phyloP scores from a whole-genome alignment of 2,113 vertebrate genomes.

The Heterotilapia buettikoferi region DNA sequence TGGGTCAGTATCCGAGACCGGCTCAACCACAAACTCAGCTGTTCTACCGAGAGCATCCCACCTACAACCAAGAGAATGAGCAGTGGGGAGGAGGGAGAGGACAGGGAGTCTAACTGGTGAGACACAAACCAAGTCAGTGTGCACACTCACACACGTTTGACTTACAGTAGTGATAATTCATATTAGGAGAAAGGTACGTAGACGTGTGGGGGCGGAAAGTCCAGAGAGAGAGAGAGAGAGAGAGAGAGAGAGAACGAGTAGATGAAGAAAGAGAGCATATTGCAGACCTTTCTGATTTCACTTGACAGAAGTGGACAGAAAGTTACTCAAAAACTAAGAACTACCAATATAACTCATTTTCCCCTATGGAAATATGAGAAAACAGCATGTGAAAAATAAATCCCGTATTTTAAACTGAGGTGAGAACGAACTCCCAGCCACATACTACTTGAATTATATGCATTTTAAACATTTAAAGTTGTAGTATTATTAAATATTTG shows the following conservation, averaged over 20 bases:
- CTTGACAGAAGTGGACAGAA: neutral
- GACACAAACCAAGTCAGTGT: neutral
- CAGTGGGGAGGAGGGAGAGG: conserved; percentile 24
- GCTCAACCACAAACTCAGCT: conserved; percentile 22
- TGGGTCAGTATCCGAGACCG: conserved; percentile 20
- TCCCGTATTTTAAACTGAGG: neutral
- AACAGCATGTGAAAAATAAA: neutral
- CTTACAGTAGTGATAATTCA: neutral
- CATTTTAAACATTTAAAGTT: neutral
- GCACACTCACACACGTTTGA: neutral
- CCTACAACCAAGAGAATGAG: conserved; percentile 33
- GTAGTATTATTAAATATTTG: neutral
- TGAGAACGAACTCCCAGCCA: neutral
- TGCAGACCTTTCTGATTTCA: neutral
- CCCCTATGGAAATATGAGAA: neutral
- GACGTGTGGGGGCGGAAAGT: neutral
- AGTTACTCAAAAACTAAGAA: neutral
- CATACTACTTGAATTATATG: fast-evolving
- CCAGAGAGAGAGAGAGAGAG: neutral
- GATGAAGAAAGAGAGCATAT: neutral
- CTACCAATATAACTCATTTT: neutral
- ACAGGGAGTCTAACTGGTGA: neutral
- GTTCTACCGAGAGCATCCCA: conserved; percentile 40
- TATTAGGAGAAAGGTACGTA: neutral
- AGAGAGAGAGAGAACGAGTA: neutral